Conservation (phyloP, 2,113 vertebrate genomes). For the Lichenostomus cassidix region DNA sequence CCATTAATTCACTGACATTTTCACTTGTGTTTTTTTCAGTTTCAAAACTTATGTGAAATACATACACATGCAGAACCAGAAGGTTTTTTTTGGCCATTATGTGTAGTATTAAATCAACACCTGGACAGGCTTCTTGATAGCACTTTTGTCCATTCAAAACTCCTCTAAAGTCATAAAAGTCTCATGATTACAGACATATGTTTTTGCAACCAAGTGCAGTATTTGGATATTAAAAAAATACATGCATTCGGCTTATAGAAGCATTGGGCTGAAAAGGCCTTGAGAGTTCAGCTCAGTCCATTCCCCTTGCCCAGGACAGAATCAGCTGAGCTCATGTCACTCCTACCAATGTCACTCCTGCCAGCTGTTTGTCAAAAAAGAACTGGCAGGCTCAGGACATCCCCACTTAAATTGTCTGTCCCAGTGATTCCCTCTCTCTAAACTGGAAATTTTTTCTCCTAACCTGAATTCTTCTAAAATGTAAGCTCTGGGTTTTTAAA, state of each 20-base stretch:
- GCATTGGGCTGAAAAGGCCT: neutral
- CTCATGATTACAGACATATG: accelerated
- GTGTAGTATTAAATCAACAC: neutral
- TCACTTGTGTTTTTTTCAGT: neutral
- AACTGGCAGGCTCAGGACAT: neutral
- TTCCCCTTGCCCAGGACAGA: neutral
- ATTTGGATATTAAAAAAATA: neutral
- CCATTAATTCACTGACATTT: neutral
- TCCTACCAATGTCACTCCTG: neutral
- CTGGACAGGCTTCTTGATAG: neutral
- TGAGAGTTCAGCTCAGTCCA: neutral
- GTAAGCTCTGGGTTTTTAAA: neutral
- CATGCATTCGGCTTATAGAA: neutral
- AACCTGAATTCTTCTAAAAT: neutral
- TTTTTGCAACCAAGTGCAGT: neutral
- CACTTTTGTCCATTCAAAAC: neutral
- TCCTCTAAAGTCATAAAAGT: neutral
- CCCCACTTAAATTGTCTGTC: neutral
- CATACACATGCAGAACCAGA: neutral
- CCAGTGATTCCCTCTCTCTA: too few species aligned
- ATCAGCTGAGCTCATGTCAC: neutral
- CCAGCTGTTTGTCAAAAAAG: neutral
- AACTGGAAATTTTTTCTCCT: neutral
- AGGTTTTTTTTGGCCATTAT: neutral
- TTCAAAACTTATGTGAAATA: neutral